phyloP scores from a whole-genome alignment of 2,113 vertebrate genomes.

The Hypanus sabinus region DNA sequence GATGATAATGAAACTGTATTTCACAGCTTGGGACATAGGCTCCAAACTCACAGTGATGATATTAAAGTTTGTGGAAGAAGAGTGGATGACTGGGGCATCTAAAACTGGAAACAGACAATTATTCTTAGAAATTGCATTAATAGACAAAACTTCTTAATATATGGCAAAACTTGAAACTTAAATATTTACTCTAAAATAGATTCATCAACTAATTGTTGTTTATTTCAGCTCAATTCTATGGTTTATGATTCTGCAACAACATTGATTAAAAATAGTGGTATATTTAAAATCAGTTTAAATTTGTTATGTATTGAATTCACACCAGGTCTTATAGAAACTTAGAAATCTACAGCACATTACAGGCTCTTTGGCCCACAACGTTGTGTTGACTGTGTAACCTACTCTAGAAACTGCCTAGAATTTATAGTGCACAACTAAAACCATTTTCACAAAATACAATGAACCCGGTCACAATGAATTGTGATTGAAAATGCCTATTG shows the following conservation, averaged over 20 bases:
- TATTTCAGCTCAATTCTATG: no score
- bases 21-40: conserved; percentile 60
- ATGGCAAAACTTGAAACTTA: neutral
- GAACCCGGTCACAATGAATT: neutral
- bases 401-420: no score
- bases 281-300: no score
- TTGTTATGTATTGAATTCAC: neutral
- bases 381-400: no score
- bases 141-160: neutral
- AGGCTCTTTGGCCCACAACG: no score
- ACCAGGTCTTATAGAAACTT: no score
- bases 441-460: neutral
- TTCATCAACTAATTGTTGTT: neutral
- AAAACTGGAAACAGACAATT: conserved; percentile 58
- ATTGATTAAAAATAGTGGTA: no score
- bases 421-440: neutral
- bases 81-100: conserved; percentile 59
- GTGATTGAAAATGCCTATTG: no score
- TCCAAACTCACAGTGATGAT: conserved; percentile 69
- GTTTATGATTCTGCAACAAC: no score
- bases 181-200: neutral
- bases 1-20: conserved; percentile 71
- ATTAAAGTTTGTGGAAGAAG: conserved; percentile 57
- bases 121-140: neutral
- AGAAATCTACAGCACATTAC: no score